Evolutionary conservation across 1,140 invertebrate genomes (phyloP).

Genomic region (Saxidomus purpurata): DNA sequence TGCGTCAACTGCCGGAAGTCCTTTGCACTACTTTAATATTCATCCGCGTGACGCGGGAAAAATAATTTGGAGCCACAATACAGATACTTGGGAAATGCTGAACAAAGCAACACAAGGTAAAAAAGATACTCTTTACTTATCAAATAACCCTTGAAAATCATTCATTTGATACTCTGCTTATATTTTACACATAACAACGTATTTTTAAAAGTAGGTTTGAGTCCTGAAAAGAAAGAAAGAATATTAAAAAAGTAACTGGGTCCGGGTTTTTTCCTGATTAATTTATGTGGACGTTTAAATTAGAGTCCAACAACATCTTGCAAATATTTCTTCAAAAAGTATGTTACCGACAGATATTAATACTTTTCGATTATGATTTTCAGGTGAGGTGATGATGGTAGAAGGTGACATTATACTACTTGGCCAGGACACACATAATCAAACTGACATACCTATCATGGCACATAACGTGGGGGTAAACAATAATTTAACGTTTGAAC

Average conservation of each 20-base stretch:
- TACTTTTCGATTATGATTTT: not conserved
- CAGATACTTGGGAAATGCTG: constrained; percentile 51
- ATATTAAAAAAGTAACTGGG: too few relatives aligned
- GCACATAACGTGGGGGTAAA: constrained; percentile 83
- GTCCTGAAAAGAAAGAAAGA: too few relatives aligned
- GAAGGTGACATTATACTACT: constrained; percentile 93
- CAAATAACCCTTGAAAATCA: too few relatives aligned
- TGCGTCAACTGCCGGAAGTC: constrained; percentile 49
- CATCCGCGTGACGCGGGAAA: constrained; percentile 45
- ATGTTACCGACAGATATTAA: not conserved
- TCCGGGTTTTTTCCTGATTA: too few relatives aligned
- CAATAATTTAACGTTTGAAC: constrained; percentile 55
- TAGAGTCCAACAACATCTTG: not conserved
- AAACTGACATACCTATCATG: constrained; percentile 91
- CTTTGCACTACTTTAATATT: constrained; percentile 52
- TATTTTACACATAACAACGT: too few relatives aligned
- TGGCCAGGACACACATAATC: constrained; percentile 87
- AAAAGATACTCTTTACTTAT: too few relatives aligned
- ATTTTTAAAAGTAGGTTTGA: too few relatives aligned
- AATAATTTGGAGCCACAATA: constrained; percentile 61
- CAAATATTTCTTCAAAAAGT: too few relatives aligned
- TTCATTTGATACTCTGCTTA: too few relatives aligned
- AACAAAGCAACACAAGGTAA: constrained; percentile 44
- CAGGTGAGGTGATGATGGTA: constrained; percentile 89
- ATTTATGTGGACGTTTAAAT: too few relatives aligned